Conservation (phyloP, 1,140 invertebrate species). For the Trichonephila clavata region DNA sequence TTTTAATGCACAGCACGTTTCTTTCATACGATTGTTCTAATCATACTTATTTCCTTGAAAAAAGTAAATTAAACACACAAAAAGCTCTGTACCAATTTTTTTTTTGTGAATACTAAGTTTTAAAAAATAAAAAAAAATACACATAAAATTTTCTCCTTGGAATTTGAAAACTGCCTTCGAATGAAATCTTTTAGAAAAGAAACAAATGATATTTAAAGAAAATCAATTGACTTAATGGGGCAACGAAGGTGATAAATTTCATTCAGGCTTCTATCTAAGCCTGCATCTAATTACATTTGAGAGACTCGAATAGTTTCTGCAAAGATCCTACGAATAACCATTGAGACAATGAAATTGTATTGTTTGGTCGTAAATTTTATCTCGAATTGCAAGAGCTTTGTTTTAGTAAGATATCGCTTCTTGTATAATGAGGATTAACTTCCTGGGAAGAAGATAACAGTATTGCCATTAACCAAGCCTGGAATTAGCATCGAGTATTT, state of each 20-base stretch:
- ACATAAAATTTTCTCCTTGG: background rate
- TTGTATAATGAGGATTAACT: slow-evolving; percentile 29
- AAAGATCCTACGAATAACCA: slow-evolving; percentile 10
- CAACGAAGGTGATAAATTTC: slow-evolving; percentile 21
- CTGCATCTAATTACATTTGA: slow-evolving; percentile 36
- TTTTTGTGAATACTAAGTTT: background rate
- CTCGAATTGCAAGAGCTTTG: slow-evolving; percentile 6
- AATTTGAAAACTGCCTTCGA: background rate
- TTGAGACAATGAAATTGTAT: slow-evolving; percentile 13
- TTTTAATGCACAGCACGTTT: no score
- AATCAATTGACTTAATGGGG: slow-evolving; percentile 12
- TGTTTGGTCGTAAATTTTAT: slow-evolving; percentile 26
- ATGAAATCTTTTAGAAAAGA: slow-evolving; percentile 8
- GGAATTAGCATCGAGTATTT: slow-evolving; percentile 6
- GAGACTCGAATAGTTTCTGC: slow-evolving; percentile 19
- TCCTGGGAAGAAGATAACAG: background rate
- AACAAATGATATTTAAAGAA: slow-evolving; percentile 21
- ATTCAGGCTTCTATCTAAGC: slow-evolving; percentile 12
- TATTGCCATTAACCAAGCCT: background rate
- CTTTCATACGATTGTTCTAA: no score
- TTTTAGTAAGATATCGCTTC: slow-evolving; percentile 14
- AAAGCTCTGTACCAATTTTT: background rate
- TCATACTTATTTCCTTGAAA: background rate
- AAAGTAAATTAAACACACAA: background rate
- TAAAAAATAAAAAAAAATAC: background rate